A percentile compares a stretch with the other conserved stretches of the same genome.
phyloP scores from a whole-genome alignment of 2,888 invertebrate species.

The Galerucella calmariensis region DNA sequence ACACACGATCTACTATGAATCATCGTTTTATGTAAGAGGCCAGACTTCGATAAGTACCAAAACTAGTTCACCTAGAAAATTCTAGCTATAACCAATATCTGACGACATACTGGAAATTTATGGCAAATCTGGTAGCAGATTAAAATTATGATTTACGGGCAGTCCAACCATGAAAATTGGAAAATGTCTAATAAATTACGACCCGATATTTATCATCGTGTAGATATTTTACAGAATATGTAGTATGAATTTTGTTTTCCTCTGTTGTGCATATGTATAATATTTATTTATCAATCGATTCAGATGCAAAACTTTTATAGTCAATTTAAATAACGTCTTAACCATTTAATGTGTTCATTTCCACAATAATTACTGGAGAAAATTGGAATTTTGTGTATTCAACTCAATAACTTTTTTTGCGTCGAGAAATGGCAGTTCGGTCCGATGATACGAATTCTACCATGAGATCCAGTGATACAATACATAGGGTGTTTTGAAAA shows the following conservation, averaged over 20 bases:
- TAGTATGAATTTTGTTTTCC: neutral
- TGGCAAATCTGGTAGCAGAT: conserved; percentile 8
- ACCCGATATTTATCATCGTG: neutral
- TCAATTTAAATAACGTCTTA: too few relatives aligned
- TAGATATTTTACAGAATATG: neutral
- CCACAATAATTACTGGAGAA: too few relatives aligned
- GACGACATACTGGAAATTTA: neutral
- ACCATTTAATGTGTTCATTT: too few relatives aligned
- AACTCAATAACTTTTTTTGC: too few relatives aligned
- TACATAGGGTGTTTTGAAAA: too few relatives aligned
- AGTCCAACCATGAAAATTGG: conserved; percentile 3
- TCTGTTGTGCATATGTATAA: neutral
- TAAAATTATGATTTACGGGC: conserved; percentile 9
- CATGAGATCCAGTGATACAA: too few relatives aligned
- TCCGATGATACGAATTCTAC: too few relatives aligned
- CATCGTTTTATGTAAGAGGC: conserved; percentile 11
- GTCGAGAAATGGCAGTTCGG: too few relatives aligned
- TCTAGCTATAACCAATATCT: conserved; percentile 6
- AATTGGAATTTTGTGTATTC: too few relatives aligned
- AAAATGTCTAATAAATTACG: conserved; percentile 9
- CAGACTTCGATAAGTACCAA: conserved; percentile 12
- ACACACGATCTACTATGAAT: conserved; percentile 9
- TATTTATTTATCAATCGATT: neutral
- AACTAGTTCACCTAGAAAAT: conserved; percentile 8
- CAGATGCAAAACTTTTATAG: neutral